Percentiles rank a stretch among this genome's conserved stretches.
Conservation (phyloP, 2,797 vertebrate species). For the Gymnopithys bicolor region DNA sequence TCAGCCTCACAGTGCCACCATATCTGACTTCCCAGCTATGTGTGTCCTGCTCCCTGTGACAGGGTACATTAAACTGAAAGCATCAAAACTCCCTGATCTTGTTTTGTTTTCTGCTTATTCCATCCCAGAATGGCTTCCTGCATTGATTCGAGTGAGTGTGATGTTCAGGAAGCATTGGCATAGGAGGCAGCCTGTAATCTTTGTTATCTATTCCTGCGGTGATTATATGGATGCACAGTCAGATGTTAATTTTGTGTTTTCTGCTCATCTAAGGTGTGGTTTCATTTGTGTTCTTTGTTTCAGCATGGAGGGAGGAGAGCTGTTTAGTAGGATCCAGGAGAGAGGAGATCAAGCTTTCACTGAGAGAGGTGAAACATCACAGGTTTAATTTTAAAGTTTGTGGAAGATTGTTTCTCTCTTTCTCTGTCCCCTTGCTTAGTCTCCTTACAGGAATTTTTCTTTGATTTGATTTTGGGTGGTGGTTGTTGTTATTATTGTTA, state of each 20-base stretch:
- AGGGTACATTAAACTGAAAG: not conserved
- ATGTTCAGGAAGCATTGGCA: not conserved
- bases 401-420: not conserved
- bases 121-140: not conserved
- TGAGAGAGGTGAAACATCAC: constrained; percentile 87
- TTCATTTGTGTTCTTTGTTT: constrained; percentile 46
- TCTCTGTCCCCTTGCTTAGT: not conserved
- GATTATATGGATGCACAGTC: not conserved
- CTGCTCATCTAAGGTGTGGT: not conserved
- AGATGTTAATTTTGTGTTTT: constrained; percentile 1
- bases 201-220: not conserved
- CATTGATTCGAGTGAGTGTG: not conserved
- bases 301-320: constrained; percentile 97
- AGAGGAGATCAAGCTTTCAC: constrained; percentile 98
- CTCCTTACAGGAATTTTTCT: not conserved
- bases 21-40: not conserved
- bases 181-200: not conserved
- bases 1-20: not conserved
- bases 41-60: not conserved
- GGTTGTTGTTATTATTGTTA: not conserved
- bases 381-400: not conserved
- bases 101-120: not conserved
- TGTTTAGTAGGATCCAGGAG: constrained; percentile 95
- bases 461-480: not conserved
- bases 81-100: not conserved